phyloP scores from a whole-genome alignment of 2,797 vertebrate species.

The Etheostoma perlongum region DNA sequence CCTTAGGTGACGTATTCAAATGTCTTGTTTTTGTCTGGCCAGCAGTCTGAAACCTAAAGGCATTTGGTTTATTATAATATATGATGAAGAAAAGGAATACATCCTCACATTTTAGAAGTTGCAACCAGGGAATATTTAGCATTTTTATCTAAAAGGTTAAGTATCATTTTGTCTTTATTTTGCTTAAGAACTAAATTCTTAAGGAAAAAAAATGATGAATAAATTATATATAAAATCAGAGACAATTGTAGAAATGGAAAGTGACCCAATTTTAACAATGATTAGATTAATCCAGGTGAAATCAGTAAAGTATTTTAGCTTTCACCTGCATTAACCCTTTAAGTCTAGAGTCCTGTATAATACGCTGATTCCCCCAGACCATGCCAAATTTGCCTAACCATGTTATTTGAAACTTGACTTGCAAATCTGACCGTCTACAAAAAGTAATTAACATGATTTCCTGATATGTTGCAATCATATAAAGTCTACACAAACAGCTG shows the following conservation, averaged over 20 bases:
- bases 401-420: too few species aligned
- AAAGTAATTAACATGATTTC: background rate
- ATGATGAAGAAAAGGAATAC: background rate
- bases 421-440: too few species aligned
- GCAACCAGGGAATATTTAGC: background rate
- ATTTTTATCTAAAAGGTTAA: too few species aligned
- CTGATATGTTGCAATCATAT: background rate
- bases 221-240: background rate
- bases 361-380: background rate
- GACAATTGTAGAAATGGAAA: background rate
- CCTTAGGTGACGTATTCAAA: background rate
- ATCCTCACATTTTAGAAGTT: background rate
- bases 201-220: background rate
- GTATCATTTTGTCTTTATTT: background rate
- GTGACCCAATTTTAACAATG: background rate
- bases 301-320: background rate
- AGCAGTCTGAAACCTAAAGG: background rate
- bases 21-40: background rate
- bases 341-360: background rate
- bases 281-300: background rate
- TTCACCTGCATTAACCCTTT: background rate
- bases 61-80: too few species aligned
- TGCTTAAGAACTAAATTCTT: background rate
- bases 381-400: background rate
- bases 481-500: background rate